These are phyloP conservation scores for Conops quadrifasciatus DNA, from an alignment of 2,888 invertebrate genomes.

Conservation along the genomic window DNA sequence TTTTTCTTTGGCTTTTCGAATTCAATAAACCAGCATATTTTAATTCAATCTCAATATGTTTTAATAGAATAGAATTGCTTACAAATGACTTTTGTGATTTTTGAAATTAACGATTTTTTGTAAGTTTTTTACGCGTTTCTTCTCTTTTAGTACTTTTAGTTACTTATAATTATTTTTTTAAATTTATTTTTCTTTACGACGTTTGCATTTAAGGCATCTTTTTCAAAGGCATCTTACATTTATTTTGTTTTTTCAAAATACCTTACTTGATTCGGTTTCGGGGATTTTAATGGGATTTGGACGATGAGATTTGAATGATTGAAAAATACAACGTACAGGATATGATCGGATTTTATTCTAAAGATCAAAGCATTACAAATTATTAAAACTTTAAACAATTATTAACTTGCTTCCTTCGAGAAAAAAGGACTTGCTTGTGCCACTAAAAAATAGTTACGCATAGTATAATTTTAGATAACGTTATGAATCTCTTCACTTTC, in stretches of 20 bases:
- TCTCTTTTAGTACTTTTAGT: background rate
- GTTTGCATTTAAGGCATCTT: constrained; percentile 60
- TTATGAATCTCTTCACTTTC: too few species aligned
- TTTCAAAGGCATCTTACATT: constrained; percentile 63
- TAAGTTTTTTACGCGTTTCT: too few species aligned
- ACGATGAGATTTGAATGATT: background rate
- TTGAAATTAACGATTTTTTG: background rate
- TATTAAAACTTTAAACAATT: background rate
- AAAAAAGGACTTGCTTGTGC: too few species aligned
- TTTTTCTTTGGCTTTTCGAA: background rate
- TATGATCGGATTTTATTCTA: background rate
- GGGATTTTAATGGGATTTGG: background rate
- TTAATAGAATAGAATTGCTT: background rate
- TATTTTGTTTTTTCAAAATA: constrained; percentile 38
- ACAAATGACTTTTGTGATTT: constrained; percentile 10
- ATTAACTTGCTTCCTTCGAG: too few species aligned
- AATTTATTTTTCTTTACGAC: constrained; percentile 24
- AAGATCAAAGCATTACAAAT: background rate
- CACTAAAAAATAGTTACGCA: too few species aligned
- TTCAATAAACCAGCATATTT: too few species aligned
- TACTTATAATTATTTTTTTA: constrained; percentile 1
- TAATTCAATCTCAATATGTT: too few species aligned
- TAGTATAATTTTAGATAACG: too few species aligned
- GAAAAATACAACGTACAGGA: background rate
- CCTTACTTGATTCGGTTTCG: background rate